A percentile compares a stretch with the other conserved stretches of the same genome.
Conservation (phyloP, 2,797 vertebrate species). For the Mormyrus proboscirostris region DNA sequence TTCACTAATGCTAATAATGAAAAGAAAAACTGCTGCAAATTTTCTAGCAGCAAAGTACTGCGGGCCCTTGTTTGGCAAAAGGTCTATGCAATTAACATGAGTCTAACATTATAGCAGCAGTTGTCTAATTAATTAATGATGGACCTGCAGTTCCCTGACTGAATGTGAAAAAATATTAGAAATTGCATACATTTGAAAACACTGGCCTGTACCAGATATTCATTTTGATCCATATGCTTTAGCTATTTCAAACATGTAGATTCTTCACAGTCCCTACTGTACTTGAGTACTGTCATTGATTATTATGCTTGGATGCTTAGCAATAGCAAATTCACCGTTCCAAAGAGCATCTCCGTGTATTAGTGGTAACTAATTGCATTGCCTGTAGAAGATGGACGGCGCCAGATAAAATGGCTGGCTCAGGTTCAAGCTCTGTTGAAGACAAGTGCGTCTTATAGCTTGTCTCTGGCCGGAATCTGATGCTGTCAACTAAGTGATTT, state of each 20-base stretch:
- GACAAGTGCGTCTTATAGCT: conserved; percentile 71
- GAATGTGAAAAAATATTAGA: background rate
- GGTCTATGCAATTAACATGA: conserved; percentile 15
- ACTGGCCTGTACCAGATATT: conserved; percentile 22
- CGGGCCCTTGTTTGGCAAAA: background rate
- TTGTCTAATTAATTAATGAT: conserved; percentile 13
- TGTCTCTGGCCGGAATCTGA: conserved; percentile 67
- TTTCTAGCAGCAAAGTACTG: background rate
- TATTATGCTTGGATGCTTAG: conserved; percentile 70
- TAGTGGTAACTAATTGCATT: conserved; percentile 79
- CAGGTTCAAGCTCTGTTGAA: conserved; percentile 63
- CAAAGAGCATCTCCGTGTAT: conserved; percentile 75
- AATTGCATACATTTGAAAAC: conserved; percentile 22
- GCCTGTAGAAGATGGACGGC: conserved; percentile 75
- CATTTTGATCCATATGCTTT: conserved; percentile 34
- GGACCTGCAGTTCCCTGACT: background rate
- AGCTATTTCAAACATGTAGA: conserved; percentile 51
- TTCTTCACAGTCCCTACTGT: conserved; percentile 51
- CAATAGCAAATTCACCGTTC: conserved; percentile 70
- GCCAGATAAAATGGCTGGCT: conserved; percentile 69
- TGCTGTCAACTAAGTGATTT: conserved; percentile 71
- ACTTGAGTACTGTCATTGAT: conserved; percentile 66
- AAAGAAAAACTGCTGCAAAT: background rate
- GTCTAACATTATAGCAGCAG: background rate
- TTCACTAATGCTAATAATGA: background rate